phyloP scores from a whole-genome alignment of 2,113 vertebrate genomes.

The Acanthochromis polyacanthus region DNA sequence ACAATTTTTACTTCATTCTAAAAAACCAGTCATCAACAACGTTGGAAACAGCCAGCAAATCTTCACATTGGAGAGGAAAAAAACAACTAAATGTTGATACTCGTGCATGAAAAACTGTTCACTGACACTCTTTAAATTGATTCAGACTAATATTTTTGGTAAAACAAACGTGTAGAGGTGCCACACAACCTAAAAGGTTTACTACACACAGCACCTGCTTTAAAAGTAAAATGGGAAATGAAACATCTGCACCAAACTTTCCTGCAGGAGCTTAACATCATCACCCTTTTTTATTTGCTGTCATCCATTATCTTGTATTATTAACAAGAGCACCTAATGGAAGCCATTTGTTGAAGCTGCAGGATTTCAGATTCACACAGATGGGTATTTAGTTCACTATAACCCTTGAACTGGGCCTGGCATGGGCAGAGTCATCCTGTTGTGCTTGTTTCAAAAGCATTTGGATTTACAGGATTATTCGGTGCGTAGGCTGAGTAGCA shows the following conservation, averaged over 20 bases:
- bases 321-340: conserved; percentile 64
- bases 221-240: not conserved
- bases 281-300: conserved; percentile 21
- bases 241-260: conserved; percentile 5
- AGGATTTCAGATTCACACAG: conserved; percentile 78
- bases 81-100: no score
- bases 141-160: no score
- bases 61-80: no score
- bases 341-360: conserved; percentile 66
- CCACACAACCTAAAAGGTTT: no score
- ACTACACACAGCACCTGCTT: no score
- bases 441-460: conserved; percentile 77
- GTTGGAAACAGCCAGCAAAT: no score
- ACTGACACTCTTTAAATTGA: no score
- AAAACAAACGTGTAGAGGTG: no score
- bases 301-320: conserved; percentile 54
- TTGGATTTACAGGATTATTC: conserved; percentile 83
- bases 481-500: conserved; percentile 64
- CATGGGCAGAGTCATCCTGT: conserved; percentile 66
- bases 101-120: no score
- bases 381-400: conserved; percentile 81
- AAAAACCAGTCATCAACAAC: no score
- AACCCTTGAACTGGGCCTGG: conserved; percentile 76
- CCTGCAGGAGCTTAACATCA: not conserved
- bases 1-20: no score